Conservation (phyloP, 2,888 invertebrate species). For the Andrena chrysosceles region DNA sequence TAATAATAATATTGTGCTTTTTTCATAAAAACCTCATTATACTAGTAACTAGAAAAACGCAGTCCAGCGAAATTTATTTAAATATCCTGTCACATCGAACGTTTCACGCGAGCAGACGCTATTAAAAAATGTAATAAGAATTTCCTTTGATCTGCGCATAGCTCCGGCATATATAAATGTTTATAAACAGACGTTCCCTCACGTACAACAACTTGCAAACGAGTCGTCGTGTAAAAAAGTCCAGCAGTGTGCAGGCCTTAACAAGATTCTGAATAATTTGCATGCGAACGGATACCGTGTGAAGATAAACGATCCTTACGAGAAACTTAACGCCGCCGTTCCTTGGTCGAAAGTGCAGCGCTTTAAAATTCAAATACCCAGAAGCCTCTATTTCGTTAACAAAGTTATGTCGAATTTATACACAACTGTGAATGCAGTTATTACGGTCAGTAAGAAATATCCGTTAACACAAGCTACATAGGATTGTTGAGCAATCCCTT, state of each 20-base stretch:
- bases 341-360: not conserved
- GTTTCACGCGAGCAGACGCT: not conserved
- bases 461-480: not conserved
- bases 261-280: constrained; percentile 34
- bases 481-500: not conserved
- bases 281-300: not conserved
- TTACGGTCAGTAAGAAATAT: not conserved
- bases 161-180: not conserved
- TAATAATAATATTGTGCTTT: too few species aligned
- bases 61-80: not conserved
- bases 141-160: not conserved
- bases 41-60: too few species aligned
- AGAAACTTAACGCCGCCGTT: not conserved
- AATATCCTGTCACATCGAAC: not conserved
- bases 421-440: not conserved
- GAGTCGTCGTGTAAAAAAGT: constrained; percentile 14
- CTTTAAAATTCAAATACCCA: constrained; percentile 15
- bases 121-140: not conserved
- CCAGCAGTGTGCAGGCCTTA: not conserved
- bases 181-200: not conserved
- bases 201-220: not conserved
- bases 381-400: not conserved
- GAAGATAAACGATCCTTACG: constrained; percentile 3
- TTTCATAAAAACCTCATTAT: too few species aligned
- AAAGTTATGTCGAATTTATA: not conserved